These are phyloP conservation scores for Papilio helenus DNA, from an alignment of 1,140 invertebrate species.

Conservation along the genomic window DNA sequence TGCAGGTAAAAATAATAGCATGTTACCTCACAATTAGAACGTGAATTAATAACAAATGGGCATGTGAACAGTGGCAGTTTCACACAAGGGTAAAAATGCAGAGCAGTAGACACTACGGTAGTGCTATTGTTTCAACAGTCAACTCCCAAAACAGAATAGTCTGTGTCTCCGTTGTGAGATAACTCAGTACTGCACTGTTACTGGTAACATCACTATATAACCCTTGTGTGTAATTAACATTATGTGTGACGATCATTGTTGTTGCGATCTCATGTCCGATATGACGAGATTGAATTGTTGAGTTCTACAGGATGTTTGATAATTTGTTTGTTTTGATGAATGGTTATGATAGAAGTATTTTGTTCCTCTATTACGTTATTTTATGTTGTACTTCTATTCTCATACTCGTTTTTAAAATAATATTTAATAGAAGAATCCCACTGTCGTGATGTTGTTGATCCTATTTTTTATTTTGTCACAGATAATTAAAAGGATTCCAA, in stretches of 20 bases:
- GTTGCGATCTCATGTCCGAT: not conserved
- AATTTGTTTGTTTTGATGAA: not conserved
- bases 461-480: no score
- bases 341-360: not conserved
- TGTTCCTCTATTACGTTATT: not conserved
- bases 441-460: no score
- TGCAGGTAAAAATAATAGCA: conserved; percentile 6
- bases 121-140: not conserved
- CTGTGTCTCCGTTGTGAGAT: not conserved
- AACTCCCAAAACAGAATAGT: not conserved
- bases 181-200: no score
- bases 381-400: no score
- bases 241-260: not conserved
- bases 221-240: not conserved
- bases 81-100: not conserved
- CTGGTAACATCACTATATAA: no score
- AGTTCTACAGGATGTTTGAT: not conserved
- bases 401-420: no score
- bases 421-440: no score
- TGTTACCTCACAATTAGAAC: conserved; percentile 38
- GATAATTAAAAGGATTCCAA: no score
- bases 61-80: conserved; percentile 8
- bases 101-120: not conserved
- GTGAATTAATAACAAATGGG: conserved; percentile 36
- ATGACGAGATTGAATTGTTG: not conserved